Conservation (phyloP, 2,797 vertebrate genomes). For the Danio aesculapii region DNA sequence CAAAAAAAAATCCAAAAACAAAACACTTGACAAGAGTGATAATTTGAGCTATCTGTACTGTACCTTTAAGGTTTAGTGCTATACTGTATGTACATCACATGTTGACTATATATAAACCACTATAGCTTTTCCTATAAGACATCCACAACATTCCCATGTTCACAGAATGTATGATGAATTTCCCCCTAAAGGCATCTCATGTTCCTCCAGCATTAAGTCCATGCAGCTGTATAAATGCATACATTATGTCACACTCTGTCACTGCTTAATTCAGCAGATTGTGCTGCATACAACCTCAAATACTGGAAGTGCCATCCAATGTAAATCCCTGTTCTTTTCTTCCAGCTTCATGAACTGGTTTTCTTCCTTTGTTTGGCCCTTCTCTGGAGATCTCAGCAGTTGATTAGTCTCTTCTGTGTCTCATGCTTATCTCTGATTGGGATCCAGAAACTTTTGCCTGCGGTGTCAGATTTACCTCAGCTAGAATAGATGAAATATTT, state of each 20-base stretch:
- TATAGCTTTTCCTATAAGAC: not conserved
- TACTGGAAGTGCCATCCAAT: not conserved
- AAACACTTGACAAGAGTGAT: not conserved
- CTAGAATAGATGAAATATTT: conserved; percentile 20
- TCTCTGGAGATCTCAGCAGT: conserved; percentile 29
- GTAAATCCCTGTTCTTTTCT: conserved; percentile 34
- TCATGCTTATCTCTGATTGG: conserved; percentile 40
- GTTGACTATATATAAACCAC: too few relatives aligned
- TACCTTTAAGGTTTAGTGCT: not conserved
- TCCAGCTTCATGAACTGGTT: conserved; percentile 16
- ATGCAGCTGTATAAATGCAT: conserved; percentile 25
- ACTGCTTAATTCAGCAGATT: conserved; percentile 29
- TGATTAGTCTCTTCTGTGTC: conserved; percentile 40
- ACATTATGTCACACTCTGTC: conserved; percentile 13
- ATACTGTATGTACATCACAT: too few relatives aligned
- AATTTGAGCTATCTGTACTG: not conserved
- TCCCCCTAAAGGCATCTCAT: not conserved
- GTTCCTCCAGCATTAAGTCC: not conserved
- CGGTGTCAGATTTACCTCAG: conserved; percentile 25
- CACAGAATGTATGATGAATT: conserved; percentile 3
- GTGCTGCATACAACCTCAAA: conserved; percentile 22
- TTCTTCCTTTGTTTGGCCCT: conserved; percentile 7
- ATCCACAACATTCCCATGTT: not conserved
- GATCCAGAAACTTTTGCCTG: conserved; percentile 24
- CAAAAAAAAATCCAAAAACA: not conserved